These are phyloP conservation scores for Halcyon smyrnensis DNA, from an alignment of 2,797 vertebrate species.

Conservation along the genomic window DNA sequence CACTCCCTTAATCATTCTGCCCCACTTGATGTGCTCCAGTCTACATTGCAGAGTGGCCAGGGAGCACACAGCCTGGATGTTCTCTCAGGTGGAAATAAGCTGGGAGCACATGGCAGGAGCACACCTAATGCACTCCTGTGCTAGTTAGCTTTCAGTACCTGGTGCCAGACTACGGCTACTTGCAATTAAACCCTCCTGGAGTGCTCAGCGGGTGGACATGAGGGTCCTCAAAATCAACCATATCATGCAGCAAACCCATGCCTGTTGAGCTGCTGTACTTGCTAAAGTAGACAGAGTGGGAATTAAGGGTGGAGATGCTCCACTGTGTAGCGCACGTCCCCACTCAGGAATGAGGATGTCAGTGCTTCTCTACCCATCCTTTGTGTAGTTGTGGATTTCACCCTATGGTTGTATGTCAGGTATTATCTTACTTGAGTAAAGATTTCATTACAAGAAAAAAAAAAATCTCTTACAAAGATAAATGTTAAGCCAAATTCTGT, in stretches of 20 bases:
- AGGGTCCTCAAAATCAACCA: not conserved
- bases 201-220: rapidly evolving
- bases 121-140: not conserved
- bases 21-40: no score
- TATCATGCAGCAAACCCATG: rapidly evolving
- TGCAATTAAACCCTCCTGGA: not conserved
- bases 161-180: not conserved
- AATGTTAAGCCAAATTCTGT: not conserved
- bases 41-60: rapidly evolving
- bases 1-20: not conserved
- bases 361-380: not conserved
- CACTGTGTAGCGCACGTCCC: not conserved
- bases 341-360: not conserved
- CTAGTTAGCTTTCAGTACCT: not conserved
- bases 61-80: not conserved
- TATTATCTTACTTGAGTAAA: not conserved
- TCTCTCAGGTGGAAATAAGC: not conserved
- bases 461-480: not conserved
- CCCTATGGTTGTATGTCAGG: not conserved
- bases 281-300: not conserved
- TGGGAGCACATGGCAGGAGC: not conserved
- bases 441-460: not conserved
- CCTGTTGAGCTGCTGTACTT: not conserved
- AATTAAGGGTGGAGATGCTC: not conserved
- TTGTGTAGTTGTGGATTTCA: not conserved